Conservation (phyloP, 2,113 vertebrate genomes). For the Phylloscopus whistleri region DNA sequence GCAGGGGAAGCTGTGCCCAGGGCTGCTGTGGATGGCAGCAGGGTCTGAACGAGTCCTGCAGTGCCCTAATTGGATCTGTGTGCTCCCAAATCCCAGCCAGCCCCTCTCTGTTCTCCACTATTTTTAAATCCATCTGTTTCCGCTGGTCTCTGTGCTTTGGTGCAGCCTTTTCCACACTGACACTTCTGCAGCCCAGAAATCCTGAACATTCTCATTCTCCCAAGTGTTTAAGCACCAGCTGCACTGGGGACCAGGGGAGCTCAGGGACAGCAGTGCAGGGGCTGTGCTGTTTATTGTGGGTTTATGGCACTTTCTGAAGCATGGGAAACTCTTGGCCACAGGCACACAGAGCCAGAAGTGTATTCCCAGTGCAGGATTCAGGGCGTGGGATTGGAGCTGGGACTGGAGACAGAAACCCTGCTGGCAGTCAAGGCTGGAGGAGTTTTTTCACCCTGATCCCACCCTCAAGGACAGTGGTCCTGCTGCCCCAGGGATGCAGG, state of each 20-base stretch:
- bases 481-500: not conserved
- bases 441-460: not conserved
- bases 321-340: not conserved
- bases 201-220: not conserved
- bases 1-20: not conserved
- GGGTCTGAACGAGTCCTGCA: not conserved
- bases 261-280: not conserved
- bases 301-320: not conserved
- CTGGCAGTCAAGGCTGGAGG: not conserved
- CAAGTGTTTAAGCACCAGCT: not conserved
- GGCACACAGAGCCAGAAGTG: not conserved
- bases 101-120: not conserved
- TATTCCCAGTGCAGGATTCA: not conserved
- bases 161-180: not conserved
- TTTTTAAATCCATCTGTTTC: not conserved
- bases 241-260: not conserved
- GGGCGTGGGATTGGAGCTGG: not conserved
- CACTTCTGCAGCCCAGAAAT: not conserved
- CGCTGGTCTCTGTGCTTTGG: not conserved
- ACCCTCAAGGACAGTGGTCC: not conserved
- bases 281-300: not conserved
- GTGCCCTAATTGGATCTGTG: rapidly evolving
- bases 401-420: not conserved
- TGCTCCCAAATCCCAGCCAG: not conserved
- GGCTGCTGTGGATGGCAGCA: not conserved